Base-by-base conservation (phyloP, 2,797 vertebrate species). In the Callimico goeldii region DNA sequence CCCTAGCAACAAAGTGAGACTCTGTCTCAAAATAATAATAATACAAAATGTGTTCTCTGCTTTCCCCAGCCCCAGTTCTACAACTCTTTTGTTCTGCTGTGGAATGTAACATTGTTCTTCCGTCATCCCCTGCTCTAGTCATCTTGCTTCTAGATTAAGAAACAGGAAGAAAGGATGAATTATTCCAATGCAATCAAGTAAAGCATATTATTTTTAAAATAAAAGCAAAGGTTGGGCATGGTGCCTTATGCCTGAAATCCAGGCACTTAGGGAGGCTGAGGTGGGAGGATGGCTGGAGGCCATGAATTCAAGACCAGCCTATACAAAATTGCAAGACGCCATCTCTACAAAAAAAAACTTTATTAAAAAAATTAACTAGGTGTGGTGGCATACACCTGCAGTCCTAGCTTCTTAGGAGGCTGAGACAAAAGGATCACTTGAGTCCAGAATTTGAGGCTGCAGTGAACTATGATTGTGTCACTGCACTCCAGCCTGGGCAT, bases 121-220 rank as follows among this genome's bases (percentile, higher is more conserved):
- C 43, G 11, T 30, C 52, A 50, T 39, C 36, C 73, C 14, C 41
- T 24, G 20, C 52, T 90, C 50, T 41, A 64, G 33, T 85, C 52
- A 46, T 88, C 90, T 50, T 75, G 28, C n/a, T 76, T 92, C 76
- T 36, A 19, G 92, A 24, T 52, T 39, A 57, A 55, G 85, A 28
- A 14, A 33, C 70, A 84, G 61, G 84, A 84, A 90, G 86, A 39
- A 75, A 91, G 41, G 75, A 36, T 75, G 58, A 72, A 83, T 70
- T 73, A 77, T 26, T 90, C 26, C 52, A 55, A 8, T 70, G 52
- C 43, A 76, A 55, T 57, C 64, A 52, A 41, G 13, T 11, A 43
- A 6, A 43, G 46, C 55, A 46, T 57, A 61, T 58, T 83, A 84
- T 93, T 93, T 97, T 55, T 14, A 83, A 96, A 88, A 85, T 4